These are phyloP conservation scores for Dissostichus mawsoni DNA, from an alignment of 2,113 vertebrate genomes.

Conservation along the genomic window DNA sequence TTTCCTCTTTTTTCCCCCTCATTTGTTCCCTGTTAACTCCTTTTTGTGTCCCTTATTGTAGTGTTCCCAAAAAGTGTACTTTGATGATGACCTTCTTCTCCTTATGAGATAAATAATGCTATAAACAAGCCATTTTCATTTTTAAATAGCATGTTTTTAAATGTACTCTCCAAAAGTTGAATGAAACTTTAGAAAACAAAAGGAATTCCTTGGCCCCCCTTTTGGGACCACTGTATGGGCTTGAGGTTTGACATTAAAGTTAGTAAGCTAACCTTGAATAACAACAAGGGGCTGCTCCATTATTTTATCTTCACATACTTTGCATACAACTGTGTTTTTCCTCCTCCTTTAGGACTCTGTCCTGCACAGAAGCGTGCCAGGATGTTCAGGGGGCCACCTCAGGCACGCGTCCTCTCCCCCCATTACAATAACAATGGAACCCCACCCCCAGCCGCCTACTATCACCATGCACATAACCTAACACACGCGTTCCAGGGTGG, in stretches of 20 bases:
- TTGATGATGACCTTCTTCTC: too few relatives aligned
- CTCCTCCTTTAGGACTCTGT: constrained; percentile 27
- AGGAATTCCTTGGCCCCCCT: not conserved
- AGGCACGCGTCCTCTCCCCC: constrained; percentile 68
- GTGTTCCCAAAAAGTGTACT: too few relatives aligned
- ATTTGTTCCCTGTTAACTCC: too few relatives aligned
- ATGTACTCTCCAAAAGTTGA: too few relatives aligned
- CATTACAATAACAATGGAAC: constrained; percentile 70
- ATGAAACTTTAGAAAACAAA: not conserved
- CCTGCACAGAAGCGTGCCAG: constrained; percentile 55
- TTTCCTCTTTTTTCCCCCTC: too few relatives aligned
- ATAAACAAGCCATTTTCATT: not conserved
- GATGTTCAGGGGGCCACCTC: constrained; percentile 51
- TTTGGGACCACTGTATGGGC: not conserved
- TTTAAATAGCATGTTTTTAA: not conserved
- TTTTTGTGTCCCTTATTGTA: too few relatives aligned
- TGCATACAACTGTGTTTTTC: constrained; percentile 26
- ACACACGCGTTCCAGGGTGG: not conserved
- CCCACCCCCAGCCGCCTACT: not conserved
- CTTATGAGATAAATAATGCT: not conserved
- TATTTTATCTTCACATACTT: not conserved
- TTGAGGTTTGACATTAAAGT: not conserved
- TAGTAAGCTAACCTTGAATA: not conserved
- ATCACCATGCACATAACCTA: constrained; percentile 10
- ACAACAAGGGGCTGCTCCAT: not conserved